Conservation (phyloP, 2,888 invertebrate species). For the Fragum sueziense region DNA sequence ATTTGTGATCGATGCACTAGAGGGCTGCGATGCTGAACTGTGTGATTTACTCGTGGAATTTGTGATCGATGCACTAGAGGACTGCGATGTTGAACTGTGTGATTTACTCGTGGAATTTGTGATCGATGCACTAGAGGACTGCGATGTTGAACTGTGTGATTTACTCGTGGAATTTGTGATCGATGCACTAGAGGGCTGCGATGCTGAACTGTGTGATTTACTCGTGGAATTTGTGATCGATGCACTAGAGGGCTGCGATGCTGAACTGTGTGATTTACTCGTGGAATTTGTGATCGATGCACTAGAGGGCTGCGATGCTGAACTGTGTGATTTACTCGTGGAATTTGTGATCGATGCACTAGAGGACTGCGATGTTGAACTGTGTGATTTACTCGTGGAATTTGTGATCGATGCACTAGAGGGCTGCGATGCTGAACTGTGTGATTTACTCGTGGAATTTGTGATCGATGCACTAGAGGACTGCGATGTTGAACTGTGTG, state of each 20-base stretch:
- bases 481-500: not conserved
- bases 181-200: too few species aligned
- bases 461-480: too few species aligned
- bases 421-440: not conserved
- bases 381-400: not conserved
- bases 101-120: not conserved
- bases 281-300: too few species aligned
- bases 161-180: not conserved
- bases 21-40: slow-evolving; percentile 22
- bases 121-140: slow-evolving; percentile 11
- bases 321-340: not conserved
- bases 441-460: not conserved
- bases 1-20: slow-evolving; percentile 3
- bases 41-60: slow-evolving; percentile 1
- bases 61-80: slow-evolving; percentile 5
- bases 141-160: slow-evolving; percentile 13
- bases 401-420: too few species aligned
- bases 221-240: too few species aligned
- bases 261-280: not conserved
- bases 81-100: slow-evolving; percentile 17
- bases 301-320: not conserved
- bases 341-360: too few species aligned
- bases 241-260: not conserved
- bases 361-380: slow-evolving; percentile 22
- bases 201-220: not conserved